Evolutionary conservation across 2,797 vertebrate species (phyloP).

Genomic region (Hoplostethus atlanticus): DNA sequence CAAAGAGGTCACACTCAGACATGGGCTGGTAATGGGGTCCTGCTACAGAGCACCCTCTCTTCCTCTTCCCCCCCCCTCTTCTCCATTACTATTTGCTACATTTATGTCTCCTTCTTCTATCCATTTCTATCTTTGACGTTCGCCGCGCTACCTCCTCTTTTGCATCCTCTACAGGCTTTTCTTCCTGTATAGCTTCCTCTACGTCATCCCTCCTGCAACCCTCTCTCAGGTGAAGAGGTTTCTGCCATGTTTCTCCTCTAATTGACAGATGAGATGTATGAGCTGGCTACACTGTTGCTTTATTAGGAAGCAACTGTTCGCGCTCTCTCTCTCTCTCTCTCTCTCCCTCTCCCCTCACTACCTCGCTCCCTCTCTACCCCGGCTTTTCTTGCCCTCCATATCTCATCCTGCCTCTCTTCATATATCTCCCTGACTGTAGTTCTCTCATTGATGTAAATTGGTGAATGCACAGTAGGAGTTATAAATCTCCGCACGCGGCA

Average conservation of each 20-base stretch:
- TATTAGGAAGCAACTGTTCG: constrained; percentile 80
- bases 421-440: constrained; percentile 43
- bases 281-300: constrained; percentile 79
- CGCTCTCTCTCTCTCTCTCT: constrained; percentile 33
- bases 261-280: constrained; percentile 85
- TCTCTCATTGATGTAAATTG: constrained; percentile 69
- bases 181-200: constrained; percentile 44
- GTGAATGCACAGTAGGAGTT: constrained; percentile 42
- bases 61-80: constrained; percentile 20
- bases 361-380: constrained; percentile 23
- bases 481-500: constrained; percentile 55
- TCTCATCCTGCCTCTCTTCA: constrained; percentile 59
- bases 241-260: constrained; percentile 76
- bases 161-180: constrained; percentile 47
- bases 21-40: constrained; percentile 24
- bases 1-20: constrained; percentile 42
- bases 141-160: constrained; percentile 40
- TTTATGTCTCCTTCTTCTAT: constrained; percentile 29
- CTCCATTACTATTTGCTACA: constrained; percentile 29
- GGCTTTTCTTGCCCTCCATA: constrained; percentile 51
- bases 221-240: constrained; percentile 81
- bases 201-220: constrained; percentile 57
- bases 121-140: constrained; percentile 20
- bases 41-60: constrained; percentile 6
- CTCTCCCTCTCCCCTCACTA: constrained; percentile 19